These are phyloP conservation scores for Pagrus major DNA, from an alignment of 2,113 vertebrate genomes.

Conservation along the genomic window DNA sequence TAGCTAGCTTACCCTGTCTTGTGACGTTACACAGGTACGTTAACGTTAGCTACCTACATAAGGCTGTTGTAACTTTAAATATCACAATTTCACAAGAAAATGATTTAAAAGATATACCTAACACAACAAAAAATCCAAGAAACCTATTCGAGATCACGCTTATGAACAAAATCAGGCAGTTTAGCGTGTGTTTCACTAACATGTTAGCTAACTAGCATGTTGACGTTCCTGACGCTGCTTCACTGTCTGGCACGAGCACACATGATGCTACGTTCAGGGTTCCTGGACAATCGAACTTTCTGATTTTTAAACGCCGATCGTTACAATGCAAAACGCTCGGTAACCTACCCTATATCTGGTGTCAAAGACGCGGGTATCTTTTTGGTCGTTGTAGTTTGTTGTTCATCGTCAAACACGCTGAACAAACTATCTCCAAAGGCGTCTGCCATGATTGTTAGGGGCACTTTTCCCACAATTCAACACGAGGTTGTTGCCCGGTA, in stretches of 20 bases:
- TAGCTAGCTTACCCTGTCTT: background rate
- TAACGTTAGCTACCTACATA: background rate
- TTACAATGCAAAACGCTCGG: accelerated
- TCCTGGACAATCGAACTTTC: background rate
- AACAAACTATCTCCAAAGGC: conserved; percentile 94
- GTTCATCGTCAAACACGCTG: conserved; percentile 94
- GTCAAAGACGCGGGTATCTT: conserved; percentile 43
- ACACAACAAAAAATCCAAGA: too few relatives aligned
- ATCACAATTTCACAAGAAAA: too few relatives aligned
- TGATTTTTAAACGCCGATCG: background rate
- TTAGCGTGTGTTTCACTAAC: background rate
- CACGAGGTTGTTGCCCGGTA: conserved; percentile 22
- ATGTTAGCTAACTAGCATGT: conserved; percentile 6
- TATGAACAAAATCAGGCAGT: background rate
- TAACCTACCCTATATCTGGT: conserved; percentile 81
- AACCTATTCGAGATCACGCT: accelerated
- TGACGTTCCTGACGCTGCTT: background rate
- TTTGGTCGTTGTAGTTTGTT: conserved; percentile 82
- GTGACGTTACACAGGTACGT: background rate
- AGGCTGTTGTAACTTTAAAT: background rate
- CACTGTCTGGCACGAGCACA: background rate
- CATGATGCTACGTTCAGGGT: conserved; percentile 7
- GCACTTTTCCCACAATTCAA: conserved; percentile 69
- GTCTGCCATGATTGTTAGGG: conserved; percentile 89
- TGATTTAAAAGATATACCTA: background rate